phyloP scores from a whole-genome alignment of 2,113 vertebrate genomes.

The Aepyceros melampus region DNA sequence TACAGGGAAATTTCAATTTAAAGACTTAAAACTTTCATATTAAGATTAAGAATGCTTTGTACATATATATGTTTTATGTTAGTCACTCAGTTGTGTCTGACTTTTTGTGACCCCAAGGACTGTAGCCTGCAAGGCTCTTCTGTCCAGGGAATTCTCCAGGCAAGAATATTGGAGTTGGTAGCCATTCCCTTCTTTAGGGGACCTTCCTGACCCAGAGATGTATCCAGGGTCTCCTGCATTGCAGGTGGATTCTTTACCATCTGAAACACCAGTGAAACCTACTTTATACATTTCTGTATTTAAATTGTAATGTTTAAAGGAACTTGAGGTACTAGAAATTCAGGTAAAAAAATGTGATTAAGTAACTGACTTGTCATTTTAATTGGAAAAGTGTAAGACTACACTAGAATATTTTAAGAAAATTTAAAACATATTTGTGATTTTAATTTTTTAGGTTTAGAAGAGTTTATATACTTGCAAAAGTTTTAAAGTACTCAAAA shows the following conservation, averaged over 20 bases:
- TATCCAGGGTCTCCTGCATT: neutral
- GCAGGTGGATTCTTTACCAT: neutral
- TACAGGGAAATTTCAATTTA: neutral
- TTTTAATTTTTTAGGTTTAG: neutral
- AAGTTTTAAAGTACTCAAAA: neutral
- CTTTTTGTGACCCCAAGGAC: neutral
- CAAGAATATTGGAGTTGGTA: neutral
- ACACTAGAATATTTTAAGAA: neutral
- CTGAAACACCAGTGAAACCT: neutral
- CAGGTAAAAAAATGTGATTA: neutral
- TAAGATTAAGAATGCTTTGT: neutral
- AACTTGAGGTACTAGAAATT: neutral
- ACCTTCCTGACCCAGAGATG: neutral
- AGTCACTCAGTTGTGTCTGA: neutral
- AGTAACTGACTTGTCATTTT: neutral
- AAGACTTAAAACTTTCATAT: neutral
- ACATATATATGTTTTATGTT: neutral
- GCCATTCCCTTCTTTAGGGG: neutral
- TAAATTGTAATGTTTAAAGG: neutral
- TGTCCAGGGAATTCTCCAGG: neutral
- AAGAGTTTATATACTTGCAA: neutral
- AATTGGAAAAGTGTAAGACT: neutral
- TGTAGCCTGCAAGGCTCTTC: neutral
- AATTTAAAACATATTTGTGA: neutral
- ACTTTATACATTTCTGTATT: neutral